Conservation (phyloP, 2,113 vertebrate species). For the Crotalus tigris region DNA sequence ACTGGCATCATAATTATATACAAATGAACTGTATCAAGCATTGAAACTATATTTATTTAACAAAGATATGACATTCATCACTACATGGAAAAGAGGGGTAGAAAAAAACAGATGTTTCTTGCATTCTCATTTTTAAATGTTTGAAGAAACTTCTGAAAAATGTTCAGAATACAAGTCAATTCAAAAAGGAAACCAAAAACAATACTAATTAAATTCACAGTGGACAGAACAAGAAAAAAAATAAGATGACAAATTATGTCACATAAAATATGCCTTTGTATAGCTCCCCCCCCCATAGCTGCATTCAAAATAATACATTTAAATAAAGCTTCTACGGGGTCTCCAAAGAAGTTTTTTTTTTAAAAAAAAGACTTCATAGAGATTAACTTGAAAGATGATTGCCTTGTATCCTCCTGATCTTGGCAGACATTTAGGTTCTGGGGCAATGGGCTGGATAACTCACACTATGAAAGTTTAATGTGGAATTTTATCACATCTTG, state of each 20-base stretch:
- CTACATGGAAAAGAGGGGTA: neutral
- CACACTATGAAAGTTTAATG: conserved; percentile 1
- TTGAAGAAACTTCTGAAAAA: neutral
- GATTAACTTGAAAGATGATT: neutral
- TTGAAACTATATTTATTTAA: neutral
- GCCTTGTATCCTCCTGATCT: conserved; percentile 3
- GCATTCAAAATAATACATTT: neutral
- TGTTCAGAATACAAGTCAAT: neutral
- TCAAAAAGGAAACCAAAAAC: neutral
- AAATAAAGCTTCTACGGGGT: neutral
- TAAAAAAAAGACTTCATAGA: neutral
- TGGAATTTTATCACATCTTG: conserved; percentile 4
- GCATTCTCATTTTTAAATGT: neutral
- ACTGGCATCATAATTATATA: neutral
- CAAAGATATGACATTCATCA: neutral
- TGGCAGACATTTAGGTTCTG: neutral
- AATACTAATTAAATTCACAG: neutral
- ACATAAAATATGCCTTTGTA: neutral
- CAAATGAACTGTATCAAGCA: neutral
- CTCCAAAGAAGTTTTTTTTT: neutral
- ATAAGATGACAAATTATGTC: neutral
- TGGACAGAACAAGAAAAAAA: neutral
- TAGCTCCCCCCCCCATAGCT: neutral
- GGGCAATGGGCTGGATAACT: conserved; percentile 1
- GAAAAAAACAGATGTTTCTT: neutral